Evolutionary conservation across 2,113 vertebrate genomes (phyloP), one percentile per base, ranked within the genome.

Genomic region (Lutjanus erythropterus): DNA sequence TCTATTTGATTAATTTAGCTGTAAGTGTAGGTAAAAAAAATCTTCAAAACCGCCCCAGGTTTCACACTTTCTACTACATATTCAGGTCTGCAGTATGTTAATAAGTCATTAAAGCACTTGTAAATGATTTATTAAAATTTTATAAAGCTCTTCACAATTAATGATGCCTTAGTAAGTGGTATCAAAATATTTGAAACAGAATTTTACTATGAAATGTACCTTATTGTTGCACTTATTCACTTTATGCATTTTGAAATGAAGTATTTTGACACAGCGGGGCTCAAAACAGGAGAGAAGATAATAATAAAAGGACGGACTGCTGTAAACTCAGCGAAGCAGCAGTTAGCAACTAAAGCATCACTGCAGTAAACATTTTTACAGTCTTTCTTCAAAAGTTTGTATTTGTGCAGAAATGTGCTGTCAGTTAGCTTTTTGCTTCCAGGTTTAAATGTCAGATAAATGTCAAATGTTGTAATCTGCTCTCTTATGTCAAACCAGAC

Each of bases 381-480:
- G 19, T 69, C 27, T 15, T n/a, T 1, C 47, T 66, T 44, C 14
- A 29, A 67, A 75, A 81, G 49, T 78, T 80, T 74, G 33, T 75
- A 44, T 71, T 55, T 78, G 55, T 66, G 41, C 44, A 60, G 61
- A 59, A 67, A 75, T 62, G 21, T 23, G 49, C 49, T 65, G 52
- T 79, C 70, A 55, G 46, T 53, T 62, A 67, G 10, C 9, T 70
- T 64, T 72, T 68, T 42, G 25, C 72, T 64, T 50, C 18, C 15
- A 79, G 82, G 78, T 84, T 88, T 86, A 90, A 81, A 87, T 83
- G 77, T 88, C 84, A 90, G 72, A 78, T 88, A 84, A 89, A 86
- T 78, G 79, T 89, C 71, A 76, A 49, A 67, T 62, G 49, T 83
- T 64, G 47, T 75, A 77, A 90, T 81, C 79, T 80, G 71, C 75